Percentiles rank a stretch among this genome's conserved stretches.
phyloP scores from a whole-genome alignment of 2,797 vertebrate species.

The Etheostoma perlongum region DNA sequence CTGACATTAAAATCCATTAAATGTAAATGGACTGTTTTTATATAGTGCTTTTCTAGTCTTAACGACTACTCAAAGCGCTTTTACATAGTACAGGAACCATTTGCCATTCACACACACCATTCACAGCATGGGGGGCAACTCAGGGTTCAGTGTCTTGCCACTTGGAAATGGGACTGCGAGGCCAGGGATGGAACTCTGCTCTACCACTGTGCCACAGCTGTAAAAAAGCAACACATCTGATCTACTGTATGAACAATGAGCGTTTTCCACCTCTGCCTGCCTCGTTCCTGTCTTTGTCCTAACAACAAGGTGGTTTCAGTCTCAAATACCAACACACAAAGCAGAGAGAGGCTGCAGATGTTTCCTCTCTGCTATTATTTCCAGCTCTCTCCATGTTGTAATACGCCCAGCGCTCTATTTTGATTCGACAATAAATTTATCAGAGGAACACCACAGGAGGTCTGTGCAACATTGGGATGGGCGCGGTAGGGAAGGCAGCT shows the following conservation, averaged over 20 bases:
- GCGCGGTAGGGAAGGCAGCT: conserved; percentile 64
- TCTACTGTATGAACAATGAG: conserved; percentile 11
- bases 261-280: conserved; percentile 22
- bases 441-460: conserved; percentile 65
- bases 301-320: conserved; percentile 33
- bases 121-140: no score
- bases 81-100: no score
- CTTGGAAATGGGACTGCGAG: no score
- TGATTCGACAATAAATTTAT: conserved; percentile 72
- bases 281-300: conserved; percentile 26
- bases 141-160: no score
- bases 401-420: conserved; percentile 62
- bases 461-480: conserved; percentile 62
- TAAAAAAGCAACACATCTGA: conserved; percentile 25
- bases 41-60: no score
- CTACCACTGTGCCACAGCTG: no score
- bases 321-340: conserved; percentile 39
- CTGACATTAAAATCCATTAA: conserved; percentile 41
- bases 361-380: conserved; percentile 42
- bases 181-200: no score
- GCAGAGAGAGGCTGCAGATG: conserved; percentile 21
- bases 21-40: no score
- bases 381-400: conserved; percentile 41
- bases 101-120: no score
- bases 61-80: no score